A percentile compares a stretch with the other conserved stretches of the same genome.
Evolutionary conservation across 2,797 vertebrate genomes (phyloP).

Genomic region (Gymnoscopelus microlampas): DNA sequence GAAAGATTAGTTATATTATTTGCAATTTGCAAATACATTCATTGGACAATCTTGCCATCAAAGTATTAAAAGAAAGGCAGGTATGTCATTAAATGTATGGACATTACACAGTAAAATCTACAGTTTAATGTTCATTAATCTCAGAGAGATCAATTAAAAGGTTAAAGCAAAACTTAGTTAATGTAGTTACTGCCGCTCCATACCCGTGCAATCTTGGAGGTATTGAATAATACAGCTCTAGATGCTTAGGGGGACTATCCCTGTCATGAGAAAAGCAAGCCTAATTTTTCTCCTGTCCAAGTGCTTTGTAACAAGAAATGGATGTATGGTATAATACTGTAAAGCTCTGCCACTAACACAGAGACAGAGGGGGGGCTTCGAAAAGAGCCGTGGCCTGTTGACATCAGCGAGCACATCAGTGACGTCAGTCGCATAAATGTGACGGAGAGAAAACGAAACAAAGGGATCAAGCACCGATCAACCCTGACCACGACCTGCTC

Average conservation of each 20-base stretch:
- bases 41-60: too few species aligned
- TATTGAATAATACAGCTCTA: not conserved
- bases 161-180: too few species aligned
- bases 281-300: slow-evolving; percentile 1
- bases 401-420: slow-evolving; percentile 8
- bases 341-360: slow-evolving; percentile 10
- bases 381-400: slow-evolving; percentile 2
- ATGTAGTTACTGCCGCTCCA: too few species aligned
- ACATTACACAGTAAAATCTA: too few species aligned
- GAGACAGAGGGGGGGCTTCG: slow-evolving; percentile 1
- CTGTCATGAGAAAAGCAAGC: not conserved
- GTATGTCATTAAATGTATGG: too few species aligned
- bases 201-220: not conserved
- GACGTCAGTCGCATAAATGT: slow-evolving; percentile 3
- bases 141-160: too few species aligned
- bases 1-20: too few species aligned
- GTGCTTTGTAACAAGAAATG: slow-evolving; percentile 3
- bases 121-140: too few species aligned
- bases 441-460: slow-evolving; percentile 40
- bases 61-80: too few species aligned
- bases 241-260: slow-evolving; percentile 3
- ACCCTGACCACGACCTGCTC: slow-evolving; percentile 3
- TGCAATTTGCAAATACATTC: too few species aligned
- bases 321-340: slow-evolving; percentile 7
- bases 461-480: slow-evolving; percentile 30